Evolutionary conservation across 2,113 vertebrate species (phyloP).

Genomic region (Tachycineta bicolor): DNA sequence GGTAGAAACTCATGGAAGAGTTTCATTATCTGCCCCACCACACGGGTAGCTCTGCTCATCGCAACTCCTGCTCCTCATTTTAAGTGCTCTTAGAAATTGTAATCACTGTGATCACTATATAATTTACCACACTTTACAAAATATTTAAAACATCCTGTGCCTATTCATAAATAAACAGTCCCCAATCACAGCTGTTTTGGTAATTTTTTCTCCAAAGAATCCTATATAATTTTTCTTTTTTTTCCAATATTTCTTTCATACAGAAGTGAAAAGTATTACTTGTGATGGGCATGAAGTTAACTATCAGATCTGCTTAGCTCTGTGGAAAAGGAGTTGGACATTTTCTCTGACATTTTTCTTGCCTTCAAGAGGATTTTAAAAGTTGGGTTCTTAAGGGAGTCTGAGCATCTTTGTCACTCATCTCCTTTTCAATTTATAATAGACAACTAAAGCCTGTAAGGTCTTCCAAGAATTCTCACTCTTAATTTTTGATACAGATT

Average conservation of each 20-base stretch:
- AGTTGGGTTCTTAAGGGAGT: background rate
- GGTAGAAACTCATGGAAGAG: background rate
- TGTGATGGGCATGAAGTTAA: background rate
- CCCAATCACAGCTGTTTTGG: background rate
- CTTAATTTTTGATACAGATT: background rate
- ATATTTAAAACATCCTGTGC: background rate
- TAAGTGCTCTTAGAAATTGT: background rate
- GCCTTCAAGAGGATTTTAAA: background rate
- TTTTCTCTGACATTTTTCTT: background rate
- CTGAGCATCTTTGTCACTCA: background rate
- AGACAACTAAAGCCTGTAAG: background rate
- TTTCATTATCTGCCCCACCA: background rate
- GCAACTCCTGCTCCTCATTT: background rate
- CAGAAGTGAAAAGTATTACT: background rate
- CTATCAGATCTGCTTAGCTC: background rate
- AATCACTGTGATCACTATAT: background rate
- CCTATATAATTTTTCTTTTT: background rate
- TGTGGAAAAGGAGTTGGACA: background rate
- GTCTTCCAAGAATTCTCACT: background rate
- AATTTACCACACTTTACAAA: background rate
- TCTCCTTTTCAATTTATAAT: background rate
- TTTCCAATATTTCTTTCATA: background rate
- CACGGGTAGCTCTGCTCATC: background rate
- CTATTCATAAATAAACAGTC: background rate
- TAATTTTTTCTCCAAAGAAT: background rate